phyloP scores from a whole-genome alignment of 2,797 vertebrate species.

The Alcedo quadribrachys region DNA sequence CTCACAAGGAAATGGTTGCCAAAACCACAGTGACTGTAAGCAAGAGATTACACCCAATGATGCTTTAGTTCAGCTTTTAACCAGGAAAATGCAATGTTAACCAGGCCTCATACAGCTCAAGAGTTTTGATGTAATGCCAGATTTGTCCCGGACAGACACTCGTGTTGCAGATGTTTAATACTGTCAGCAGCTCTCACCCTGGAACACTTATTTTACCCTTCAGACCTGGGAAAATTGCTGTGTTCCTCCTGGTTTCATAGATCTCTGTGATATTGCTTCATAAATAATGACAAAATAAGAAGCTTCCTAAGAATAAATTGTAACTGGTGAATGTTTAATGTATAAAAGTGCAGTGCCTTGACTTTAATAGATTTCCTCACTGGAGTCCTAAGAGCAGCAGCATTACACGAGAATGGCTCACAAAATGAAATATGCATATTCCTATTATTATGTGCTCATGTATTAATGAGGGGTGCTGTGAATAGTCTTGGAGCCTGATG shows the following conservation, averaged over 20 bases:
- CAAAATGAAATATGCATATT: conserved; percentile 44
- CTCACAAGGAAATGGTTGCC: conserved; percentile 51
- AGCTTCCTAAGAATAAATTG: background rate
- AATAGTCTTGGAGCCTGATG: background rate
- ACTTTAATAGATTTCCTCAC: background rate
- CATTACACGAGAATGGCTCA: background rate
- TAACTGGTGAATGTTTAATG: conserved; percentile 5
- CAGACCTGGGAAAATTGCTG: background rate
- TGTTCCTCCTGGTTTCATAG: background rate
- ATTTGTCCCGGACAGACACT: background rate
- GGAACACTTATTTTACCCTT: background rate
- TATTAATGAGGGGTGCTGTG: conserved; percentile 44
- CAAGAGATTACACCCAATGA: background rate
- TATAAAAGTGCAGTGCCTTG: background rate
- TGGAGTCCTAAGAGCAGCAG: background rate
- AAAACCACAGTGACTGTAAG: conserved; percentile 43
- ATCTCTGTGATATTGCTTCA: background rate
- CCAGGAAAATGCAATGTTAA: background rate
- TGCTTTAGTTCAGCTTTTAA: conserved; percentile 13
- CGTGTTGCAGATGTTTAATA: background rate
- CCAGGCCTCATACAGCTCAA: background rate
- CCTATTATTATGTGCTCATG: background rate
- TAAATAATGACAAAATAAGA: conserved; percentile 30
- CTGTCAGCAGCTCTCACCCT: background rate
- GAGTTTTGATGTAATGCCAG: background rate